Evolutionary conservation across 2,888 invertebrate genomes (phyloP).

Genomic region (Lochmaea capreae): DNA sequence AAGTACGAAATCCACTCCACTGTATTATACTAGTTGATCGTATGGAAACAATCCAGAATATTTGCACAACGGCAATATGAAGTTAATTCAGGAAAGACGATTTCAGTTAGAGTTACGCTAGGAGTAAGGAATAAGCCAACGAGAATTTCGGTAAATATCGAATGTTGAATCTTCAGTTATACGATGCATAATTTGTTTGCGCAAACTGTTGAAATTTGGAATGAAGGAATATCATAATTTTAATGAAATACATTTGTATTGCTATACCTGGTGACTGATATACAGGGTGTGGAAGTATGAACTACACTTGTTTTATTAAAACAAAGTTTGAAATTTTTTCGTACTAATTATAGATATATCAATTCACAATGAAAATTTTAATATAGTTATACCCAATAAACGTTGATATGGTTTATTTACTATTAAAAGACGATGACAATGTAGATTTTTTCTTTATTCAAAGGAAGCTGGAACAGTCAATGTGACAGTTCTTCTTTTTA

Average conservation of each 20-base stretch:
- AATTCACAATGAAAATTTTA: no score
- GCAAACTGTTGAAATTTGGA: not conserved
- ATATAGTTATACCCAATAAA: no score
- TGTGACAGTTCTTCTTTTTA: no score
- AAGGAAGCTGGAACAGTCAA: no score
- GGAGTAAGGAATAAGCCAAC: not conserved
- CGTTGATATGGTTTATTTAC: no score
- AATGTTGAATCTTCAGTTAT: constrained; percentile 13
- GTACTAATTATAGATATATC: no score
- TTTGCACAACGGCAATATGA: constrained; percentile 13
- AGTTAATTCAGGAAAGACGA: constrained; percentile 13
- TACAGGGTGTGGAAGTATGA: no score
- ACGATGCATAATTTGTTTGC: constrained; percentile 23
- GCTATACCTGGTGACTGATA: not conserved
- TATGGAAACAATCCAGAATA: constrained; percentile 9
- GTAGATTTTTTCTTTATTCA: no score
- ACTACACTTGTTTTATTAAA: no score
- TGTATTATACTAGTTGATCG: constrained; percentile 10
- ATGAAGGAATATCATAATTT: not conserved
- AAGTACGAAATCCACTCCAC: not conserved
- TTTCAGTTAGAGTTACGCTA: constrained; percentile 8
- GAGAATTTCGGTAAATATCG: constrained; percentile 4
- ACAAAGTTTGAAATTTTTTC: no score
- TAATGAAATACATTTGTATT: not conserved
- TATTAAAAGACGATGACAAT: no score